Conservation (phyloP, 2,113 vertebrate species). For the Eolophus roseicapilla region DNA sequence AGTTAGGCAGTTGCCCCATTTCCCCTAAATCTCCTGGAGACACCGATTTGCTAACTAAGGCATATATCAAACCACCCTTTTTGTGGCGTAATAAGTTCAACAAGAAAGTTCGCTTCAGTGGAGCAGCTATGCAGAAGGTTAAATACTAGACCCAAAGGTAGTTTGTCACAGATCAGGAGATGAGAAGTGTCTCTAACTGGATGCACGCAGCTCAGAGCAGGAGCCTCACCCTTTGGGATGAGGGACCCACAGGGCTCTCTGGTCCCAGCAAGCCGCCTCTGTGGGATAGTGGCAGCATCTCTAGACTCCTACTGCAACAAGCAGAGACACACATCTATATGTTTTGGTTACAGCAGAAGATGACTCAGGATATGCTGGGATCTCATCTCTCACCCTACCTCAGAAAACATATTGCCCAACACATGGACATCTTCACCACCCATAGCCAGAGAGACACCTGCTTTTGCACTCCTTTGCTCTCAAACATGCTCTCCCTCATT, state of each 20-base stretch:
- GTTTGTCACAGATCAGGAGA: not conserved
- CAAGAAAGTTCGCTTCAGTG: not conserved
- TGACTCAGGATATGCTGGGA: not conserved
- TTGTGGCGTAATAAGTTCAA: not conserved
- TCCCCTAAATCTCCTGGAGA: not conserved
- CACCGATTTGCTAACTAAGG: not conserved
- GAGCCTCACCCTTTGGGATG: not conserved
- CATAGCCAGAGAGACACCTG: not conserved
- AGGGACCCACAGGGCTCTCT: not conserved
- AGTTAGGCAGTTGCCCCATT: not conserved
- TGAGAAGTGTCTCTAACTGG: not conserved
- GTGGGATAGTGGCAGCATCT: not conserved
- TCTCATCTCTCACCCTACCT: not conserved
- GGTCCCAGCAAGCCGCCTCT: not conserved
- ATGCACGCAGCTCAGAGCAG: not conserved
- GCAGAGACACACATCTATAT: not conserved
- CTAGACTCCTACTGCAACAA: accelerated
- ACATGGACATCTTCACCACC: accelerated
- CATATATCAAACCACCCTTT: not conserved
- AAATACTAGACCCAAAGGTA: not conserved
- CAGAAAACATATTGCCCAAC: not conserved
- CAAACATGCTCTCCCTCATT: not conserved
- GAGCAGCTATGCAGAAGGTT: not conserved
- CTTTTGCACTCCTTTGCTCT: not conserved
- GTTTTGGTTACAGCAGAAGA: not conserved